These are phyloP conservation scores for Parambassis ranga DNA, from an alignment of 2,797 vertebrate genomes.

Conservation along the genomic window DNA sequence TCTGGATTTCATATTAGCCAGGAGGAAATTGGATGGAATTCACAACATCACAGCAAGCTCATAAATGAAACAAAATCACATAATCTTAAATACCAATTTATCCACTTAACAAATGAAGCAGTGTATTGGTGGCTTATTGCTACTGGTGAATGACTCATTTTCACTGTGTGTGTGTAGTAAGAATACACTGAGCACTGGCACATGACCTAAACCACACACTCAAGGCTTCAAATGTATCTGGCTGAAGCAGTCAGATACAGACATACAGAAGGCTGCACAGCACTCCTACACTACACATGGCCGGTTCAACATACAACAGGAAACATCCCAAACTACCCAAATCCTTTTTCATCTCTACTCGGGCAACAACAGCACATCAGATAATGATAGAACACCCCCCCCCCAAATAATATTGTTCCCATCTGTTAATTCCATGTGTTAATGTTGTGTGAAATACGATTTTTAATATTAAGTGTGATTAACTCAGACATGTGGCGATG, in stretches of 20 bases:
- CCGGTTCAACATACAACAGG: neutral
- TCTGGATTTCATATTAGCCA: slow-evolving; percentile 61
- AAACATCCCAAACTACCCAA: neutral
- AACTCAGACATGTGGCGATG: neutral
- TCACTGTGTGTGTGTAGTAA: slow-evolving; percentile 20
- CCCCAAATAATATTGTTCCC: neutral
- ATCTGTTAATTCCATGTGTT: neutral
- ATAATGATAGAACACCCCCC: neutral
- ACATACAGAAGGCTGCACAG: slow-evolving; percentile 1
- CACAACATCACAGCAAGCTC: slow-evolving; percentile 54
- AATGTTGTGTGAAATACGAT: neutral
- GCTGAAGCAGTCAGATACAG: slow-evolving; percentile 19
- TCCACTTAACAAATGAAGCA: slow-evolving; percentile 56
- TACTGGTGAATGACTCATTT: slow-evolving; percentile 44
- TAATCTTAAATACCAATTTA: slow-evolving; percentile 59
- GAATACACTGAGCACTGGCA: slow-evolving; percentile 43
- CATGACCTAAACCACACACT: slow-evolving; percentile 49
- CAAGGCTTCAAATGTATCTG: slow-evolving; percentile 36
- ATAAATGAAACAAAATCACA: slow-evolving; percentile 60
- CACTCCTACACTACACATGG: slow-evolving; percentile 3
- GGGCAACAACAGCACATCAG: neutral
- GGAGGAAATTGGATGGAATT: slow-evolving; percentile 62
- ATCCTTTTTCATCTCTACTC: neutral
- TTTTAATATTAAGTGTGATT: neutral
- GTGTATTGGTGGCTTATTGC: slow-evolving; percentile 39